These are phyloP conservation scores for Dermochelys coriacea DNA, from an alignment of 2,797 vertebrate species.

Conservation along the genomic window DNA sequence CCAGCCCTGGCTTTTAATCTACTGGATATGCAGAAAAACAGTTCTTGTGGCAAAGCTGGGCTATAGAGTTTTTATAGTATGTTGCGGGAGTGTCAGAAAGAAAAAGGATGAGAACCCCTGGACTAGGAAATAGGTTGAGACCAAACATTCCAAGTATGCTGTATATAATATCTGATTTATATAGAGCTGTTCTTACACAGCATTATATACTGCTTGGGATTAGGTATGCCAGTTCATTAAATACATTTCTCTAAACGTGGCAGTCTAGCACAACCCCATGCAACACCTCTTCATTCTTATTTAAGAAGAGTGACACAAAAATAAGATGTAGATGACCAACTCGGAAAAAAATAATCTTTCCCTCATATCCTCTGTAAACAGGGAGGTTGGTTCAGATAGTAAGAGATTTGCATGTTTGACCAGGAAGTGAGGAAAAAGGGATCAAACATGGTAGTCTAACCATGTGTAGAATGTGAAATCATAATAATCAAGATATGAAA, in stretches of 20 bases:
- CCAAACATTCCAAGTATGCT: fast-evolving
- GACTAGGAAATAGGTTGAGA: background rate
- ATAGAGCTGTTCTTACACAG: background rate
- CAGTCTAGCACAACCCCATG: background rate
- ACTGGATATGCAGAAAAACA: background rate
- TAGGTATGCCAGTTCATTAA: background rate
- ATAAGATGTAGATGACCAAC: background rate
- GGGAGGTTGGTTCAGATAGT: background rate
- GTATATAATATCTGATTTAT: background rate
- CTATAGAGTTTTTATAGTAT: background rate
- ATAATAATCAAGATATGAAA: background rate
- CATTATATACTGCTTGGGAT: background rate
- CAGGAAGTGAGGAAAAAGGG: background rate
- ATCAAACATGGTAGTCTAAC: background rate
- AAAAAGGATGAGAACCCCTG: background rate
- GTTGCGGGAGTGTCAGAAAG: background rate
- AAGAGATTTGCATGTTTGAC: background rate
- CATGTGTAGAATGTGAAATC: background rate
- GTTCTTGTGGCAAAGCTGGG: background rate
- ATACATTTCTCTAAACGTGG: background rate
- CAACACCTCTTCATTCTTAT: fast-evolving
- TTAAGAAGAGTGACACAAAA: background rate
- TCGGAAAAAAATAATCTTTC: background rate
- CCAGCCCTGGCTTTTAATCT: background rate
- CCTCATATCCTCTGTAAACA: background rate